A percentile compares a stretch with the other conserved stretches of the same genome.
Evolutionary conservation across 1,140 invertebrate genomes (phyloP).

Genomic region (Neuroterus valhalla): DNA sequence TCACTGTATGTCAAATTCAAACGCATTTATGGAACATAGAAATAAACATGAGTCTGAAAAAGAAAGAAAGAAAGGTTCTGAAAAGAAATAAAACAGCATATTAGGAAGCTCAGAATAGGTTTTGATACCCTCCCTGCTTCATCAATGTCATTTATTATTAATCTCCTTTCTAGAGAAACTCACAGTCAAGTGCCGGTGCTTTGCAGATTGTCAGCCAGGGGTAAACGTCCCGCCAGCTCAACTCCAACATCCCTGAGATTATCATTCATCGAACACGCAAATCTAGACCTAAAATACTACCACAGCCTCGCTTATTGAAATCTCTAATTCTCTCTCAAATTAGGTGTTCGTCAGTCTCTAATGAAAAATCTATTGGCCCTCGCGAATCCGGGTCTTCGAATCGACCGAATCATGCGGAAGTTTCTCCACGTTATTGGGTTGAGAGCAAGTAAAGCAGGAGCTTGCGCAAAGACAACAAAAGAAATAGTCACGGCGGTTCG

Average conservation of each 20-base stretch:
- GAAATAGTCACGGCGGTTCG: conserved; percentile 35
- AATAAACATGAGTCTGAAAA: no score
- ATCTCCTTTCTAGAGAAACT: neutral
- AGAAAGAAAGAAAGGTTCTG: no score
- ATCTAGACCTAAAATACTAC: neutral
- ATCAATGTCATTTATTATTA: no score
- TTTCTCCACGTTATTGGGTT: neutral
- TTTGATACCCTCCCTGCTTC: no score
- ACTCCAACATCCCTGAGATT: conserved; percentile 7
- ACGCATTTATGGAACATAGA: no score
- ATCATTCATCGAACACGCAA: conserved; percentile 20
- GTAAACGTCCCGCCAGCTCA: neutral
- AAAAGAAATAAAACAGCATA: no score
- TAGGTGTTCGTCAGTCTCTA: neutral
- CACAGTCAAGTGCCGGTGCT: conserved; percentile 15
- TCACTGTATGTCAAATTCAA: no score
- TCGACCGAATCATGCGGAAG: conserved; percentile 6
- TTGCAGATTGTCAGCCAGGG: neutral
- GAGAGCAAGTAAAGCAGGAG: neutral
- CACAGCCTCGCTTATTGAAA: neutral
- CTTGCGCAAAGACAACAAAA: neutral
- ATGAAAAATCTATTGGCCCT: neutral
- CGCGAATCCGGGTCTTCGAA: neutral
- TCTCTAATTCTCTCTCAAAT: neutral
- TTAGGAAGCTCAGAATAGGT: no score